Conservation (phyloP, 2,113 vertebrate species). For the Phylloscopus whistleri region DNA sequence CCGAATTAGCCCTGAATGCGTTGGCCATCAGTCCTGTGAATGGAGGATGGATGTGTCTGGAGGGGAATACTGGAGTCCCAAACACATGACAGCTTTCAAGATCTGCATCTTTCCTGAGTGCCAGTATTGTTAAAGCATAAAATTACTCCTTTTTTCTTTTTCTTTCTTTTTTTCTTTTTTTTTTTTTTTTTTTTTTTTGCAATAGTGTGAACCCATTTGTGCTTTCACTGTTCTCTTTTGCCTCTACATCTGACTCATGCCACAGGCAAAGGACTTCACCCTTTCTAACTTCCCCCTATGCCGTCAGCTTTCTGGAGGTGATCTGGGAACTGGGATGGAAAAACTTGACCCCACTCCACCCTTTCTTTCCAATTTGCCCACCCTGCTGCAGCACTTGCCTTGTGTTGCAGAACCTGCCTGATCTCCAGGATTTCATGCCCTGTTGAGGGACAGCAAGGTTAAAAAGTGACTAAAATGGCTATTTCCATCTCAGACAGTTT, state of each 20-base stretch:
- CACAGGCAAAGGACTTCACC: not conserved
- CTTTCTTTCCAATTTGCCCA: not conserved
- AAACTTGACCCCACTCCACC: not conserved
- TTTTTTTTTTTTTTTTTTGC: not conserved
- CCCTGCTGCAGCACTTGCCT: not conserved
- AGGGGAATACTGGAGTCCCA: constrained; percentile 13
- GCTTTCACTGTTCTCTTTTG: not conserved
- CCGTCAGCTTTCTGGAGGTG: not conserved
- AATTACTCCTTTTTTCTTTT: not conserved
- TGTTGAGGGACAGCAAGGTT: not conserved
- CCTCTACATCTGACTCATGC: not conserved
- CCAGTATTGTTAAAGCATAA: constrained; percentile 38
- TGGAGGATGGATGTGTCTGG: constrained; percentile 53
- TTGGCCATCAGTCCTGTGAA: constrained; percentile 38
- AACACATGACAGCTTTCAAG: constrained; percentile 19
- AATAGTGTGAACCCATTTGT: not conserved
- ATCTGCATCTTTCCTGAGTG: constrained; percentile 17
- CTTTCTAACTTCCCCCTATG: not conserved
- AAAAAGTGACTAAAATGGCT: not conserved
- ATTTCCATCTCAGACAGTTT: not conserved
- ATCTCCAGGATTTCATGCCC: not conserved
- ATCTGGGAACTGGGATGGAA: not conserved
- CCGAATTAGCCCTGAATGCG: not conserved
- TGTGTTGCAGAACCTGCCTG: not conserved
- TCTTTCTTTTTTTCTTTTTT: too few relatives aligned